Evolutionary conservation across 2,888 invertebrate genomes (phyloP), one percentile per base, ranked within the genome.

Genomic region (Galeruca laticollis): DNA sequence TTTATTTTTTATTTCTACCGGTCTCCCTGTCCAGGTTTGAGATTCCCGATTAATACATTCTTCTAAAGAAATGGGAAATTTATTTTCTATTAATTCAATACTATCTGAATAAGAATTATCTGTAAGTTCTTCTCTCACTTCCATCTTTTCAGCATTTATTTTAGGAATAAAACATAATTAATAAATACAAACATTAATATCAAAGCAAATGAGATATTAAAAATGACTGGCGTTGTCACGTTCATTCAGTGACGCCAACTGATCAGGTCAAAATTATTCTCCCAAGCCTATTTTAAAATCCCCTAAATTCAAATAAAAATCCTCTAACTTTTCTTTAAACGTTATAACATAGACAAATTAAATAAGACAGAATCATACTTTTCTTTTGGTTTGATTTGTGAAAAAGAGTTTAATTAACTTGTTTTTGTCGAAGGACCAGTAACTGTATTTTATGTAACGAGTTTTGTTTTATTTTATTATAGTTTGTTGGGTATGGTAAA

Each of bases 41-140:
- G 18, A 47, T 18, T 47, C 47, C 18, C 2, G 15, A 47, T 47
- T 47, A 47, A 5, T 47, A 18, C n/a, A n/a, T 18, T 18, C 18
- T 47, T 47, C 15, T 47, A 15, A 15, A 15, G 47, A 47, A 47
- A 47, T 47, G n/a, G 47, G 15, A 47, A 47, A 47, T n/a, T 40
- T 40, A 40, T 40, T 40, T 40, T n/a, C 40, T 18, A 15, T 15
- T 47, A 47, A 8, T 47, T 47, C 18, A 18, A 8, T 18, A 0
- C 8, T 47, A 8, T 18, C 47, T 47, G 18, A 47, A 47, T 1
- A 15, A 15, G 18, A 18, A 9, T 47, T n/a, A 6, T 47, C 47
- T 18, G 18, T 8, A 15, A 5, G 15, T 47, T 47, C 15, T 47
- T 10, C 18, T 18, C 15, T 47, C 47, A 10, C 15, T 47, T 47